Evolutionary conservation across 1,140 invertebrate species (phyloP).

Genomic region (Zophobas morio): DNA sequence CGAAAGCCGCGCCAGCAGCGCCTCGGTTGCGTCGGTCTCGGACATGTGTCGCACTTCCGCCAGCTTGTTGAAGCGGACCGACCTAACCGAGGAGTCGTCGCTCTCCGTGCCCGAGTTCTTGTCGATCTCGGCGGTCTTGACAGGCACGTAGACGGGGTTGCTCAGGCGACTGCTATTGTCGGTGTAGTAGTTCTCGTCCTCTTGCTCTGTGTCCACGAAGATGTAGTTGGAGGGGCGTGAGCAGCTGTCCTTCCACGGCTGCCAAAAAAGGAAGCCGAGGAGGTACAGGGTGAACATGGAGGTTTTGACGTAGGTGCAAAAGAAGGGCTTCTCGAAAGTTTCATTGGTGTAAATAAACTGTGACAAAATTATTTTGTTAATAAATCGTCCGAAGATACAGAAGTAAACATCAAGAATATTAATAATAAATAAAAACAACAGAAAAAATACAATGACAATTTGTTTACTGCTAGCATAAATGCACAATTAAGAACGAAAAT

Average conservation of each 20-base stretch:
- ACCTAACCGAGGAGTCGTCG: conserved; percentile 83
- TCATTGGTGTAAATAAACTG: conserved; percentile 88
- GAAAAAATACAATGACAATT: too few relatives aligned
- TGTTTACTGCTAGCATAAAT: too few relatives aligned
- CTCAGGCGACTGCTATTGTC: conserved; percentile 78
- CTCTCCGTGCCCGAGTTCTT: conserved; percentile 85
- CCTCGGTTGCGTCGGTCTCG: conserved; percentile 87
- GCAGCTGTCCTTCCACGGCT: conserved; percentile 86
- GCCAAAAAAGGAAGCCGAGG: conserved; percentile 85
- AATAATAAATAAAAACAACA: too few relatives aligned
- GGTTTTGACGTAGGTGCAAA: conserved; percentile 90
- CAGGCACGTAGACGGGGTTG: conserved; percentile 86
- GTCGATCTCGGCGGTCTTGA: conserved; percentile 80
- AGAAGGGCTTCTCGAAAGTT: conserved; percentile 89
- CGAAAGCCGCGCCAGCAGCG: conserved; percentile 86
- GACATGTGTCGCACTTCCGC: conserved; percentile 89
- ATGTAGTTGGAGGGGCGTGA: conserved; percentile 77
- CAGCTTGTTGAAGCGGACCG: conserved; percentile 87
- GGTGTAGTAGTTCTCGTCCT: conserved; percentile 78
- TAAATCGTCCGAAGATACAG: too few relatives aligned
- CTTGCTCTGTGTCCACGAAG: conserved; percentile 77
- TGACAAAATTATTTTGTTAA: conserved; percentile 59
- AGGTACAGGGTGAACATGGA: conserved; percentile 91
- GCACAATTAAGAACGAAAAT: too few relatives aligned
- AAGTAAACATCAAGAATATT: too few relatives aligned